These are phyloP conservation scores for Microctenopoma steveboyesi DNA, from an alignment of 2,797 vertebrate species.

Conservation along the genomic window DNA sequence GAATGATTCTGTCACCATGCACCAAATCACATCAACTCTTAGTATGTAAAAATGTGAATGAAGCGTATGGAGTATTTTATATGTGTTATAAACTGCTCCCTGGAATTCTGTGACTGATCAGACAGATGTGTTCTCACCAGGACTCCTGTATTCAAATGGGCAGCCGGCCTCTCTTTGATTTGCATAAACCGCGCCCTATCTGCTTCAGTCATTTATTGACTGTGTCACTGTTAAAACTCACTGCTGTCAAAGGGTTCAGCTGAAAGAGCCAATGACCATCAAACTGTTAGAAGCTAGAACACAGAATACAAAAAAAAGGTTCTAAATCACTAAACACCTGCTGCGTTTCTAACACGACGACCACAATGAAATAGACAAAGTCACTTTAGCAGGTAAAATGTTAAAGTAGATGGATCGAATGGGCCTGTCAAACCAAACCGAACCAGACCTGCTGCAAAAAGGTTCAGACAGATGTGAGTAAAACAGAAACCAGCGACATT, in stretches of 20 bases:
- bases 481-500: too few species aligned
- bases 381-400: too few species aligned
- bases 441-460: too few species aligned
- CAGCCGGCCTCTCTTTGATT: constrained; percentile 25
- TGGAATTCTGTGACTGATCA: not conserved
- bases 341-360: too few species aligned
- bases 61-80: constrained; percentile 34
- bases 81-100: constrained; percentile 40
- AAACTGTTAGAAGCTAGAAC: too few species aligned
- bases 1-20: not conserved
- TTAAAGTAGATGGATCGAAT: too few species aligned
- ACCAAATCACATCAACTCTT: constrained; percentile 44
- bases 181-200: constrained; percentile 52
- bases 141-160: constrained; percentile 49
- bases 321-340: too few species aligned
- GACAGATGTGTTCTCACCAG: constrained; percentile 11
- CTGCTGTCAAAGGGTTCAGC: not conserved
- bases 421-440: too few species aligned
- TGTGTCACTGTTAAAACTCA: constrained; percentile 14
- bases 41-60: constrained; percentile 42
- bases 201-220: constrained; percentile 25
- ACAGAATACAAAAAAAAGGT: too few species aligned
- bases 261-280: not conserved
- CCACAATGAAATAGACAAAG: too few species aligned
- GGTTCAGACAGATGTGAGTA: too few species aligned